A percentile compares a stretch with the other conserved stretches of the same genome.
Conservation (phyloP, 2,113 vertebrate genomes). For the Beaufortia kweichowensis region DNA sequence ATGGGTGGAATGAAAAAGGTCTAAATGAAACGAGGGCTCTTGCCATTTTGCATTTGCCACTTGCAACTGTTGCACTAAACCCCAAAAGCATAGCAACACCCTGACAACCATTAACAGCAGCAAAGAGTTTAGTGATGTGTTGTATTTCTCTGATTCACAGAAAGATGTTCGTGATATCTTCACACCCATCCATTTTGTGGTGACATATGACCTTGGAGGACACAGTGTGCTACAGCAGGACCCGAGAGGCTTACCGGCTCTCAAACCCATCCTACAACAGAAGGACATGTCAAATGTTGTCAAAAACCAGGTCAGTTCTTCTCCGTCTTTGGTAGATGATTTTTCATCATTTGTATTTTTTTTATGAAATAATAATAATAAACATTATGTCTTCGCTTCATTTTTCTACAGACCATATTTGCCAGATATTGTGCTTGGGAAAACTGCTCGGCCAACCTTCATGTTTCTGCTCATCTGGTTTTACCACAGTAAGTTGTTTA, state of each 20-base stretch:
- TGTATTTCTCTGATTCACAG: conserved; percentile 69
- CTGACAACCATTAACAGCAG: too few species aligned
- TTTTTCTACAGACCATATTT: conserved; percentile 80
- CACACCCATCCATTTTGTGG: conserved; percentile 83
- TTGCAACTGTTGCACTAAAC: too few species aligned
- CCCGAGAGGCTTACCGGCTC: conserved; percentile 70
- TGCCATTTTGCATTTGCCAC: too few species aligned
- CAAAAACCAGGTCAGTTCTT: conserved; percentile 75
- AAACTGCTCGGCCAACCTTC: conserved; percentile 91
- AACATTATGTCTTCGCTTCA: conserved; percentile 2
- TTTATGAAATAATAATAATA: too few species aligned
- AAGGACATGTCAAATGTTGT: conserved; percentile 73
- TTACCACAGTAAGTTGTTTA: conserved; percentile 83
- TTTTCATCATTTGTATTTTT: too few species aligned
- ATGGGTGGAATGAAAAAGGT: too few species aligned
- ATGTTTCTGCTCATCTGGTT: conserved; percentile 80
- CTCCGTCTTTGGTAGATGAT: neutral
- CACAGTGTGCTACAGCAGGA: conserved; percentile 64
- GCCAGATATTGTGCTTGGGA: conserved; percentile 83
- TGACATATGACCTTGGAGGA: conserved; percentile 79
- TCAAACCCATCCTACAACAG: conserved; percentile 88
- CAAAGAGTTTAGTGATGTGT: neutral
- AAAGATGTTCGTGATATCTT: conserved; percentile 90
- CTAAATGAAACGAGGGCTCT: too few species aligned
- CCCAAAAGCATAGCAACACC: too few species aligned